Evolutionary conservation across 2,888 invertebrate species (phyloP).

Genomic region (Neria commutata): DNA sequence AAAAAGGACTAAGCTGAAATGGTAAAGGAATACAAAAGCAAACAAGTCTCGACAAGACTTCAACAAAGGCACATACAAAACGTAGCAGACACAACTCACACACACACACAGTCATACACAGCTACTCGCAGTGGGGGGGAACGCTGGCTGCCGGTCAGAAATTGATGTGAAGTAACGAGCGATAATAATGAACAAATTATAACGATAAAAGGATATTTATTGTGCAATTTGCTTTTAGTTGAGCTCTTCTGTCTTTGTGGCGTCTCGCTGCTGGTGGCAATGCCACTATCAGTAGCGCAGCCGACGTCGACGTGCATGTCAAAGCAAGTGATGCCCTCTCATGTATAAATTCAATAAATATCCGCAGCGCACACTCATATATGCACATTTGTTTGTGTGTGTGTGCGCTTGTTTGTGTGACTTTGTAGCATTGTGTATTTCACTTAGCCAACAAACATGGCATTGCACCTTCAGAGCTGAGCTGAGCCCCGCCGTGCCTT

Average conservation of each 20-base stretch:
- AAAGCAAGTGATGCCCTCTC: not conserved
- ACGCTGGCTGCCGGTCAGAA: not conserved
- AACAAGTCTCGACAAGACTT: too few relatives aligned
- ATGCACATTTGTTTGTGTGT: not conserved
- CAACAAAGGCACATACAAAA: too few relatives aligned
- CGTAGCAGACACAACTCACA: too few relatives aligned
- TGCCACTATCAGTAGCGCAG: too few relatives aligned
- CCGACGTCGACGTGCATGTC: too few relatives aligned
- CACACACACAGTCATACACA: not conserved
- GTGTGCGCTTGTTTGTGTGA: not conserved
- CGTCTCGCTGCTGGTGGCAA: too few relatives aligned
- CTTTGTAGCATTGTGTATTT: not conserved
- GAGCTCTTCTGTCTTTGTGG: too few relatives aligned
- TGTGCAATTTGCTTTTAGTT: slow-evolving; percentile 45
- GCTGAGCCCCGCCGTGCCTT: not conserved
- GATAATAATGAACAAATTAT: slow-evolving; percentile 43
- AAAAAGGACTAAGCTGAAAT: not conserved
- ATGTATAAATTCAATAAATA: not conserved
- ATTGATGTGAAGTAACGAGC: not conserved
- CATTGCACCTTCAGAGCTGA: too few relatives aligned
- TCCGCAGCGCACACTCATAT: not conserved
- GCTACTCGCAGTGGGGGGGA: not conserved
- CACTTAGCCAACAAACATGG: too few relatives aligned
- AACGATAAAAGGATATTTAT: slow-evolving; percentile 53
- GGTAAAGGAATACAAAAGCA: not conserved